These are phyloP conservation scores for Cichladusa arquata DNA, from an alignment of 2,113 vertebrate species.

Conservation along the genomic window DNA sequence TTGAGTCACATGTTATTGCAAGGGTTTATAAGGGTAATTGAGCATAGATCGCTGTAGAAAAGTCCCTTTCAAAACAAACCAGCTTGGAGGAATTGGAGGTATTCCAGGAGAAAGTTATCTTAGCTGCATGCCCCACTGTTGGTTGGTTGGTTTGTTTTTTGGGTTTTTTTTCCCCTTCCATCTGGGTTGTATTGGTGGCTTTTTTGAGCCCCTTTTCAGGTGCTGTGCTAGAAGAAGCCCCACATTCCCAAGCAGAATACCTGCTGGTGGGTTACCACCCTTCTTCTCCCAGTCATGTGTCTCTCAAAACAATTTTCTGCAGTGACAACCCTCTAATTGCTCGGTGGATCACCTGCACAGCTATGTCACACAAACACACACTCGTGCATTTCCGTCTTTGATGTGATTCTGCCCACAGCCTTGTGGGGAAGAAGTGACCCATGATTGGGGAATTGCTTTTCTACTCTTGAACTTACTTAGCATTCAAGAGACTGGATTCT, in stretches of 20 bases:
- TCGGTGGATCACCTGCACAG: background rate
- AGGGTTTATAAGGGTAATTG: constrained; percentile 37
- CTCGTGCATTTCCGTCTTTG: background rate
- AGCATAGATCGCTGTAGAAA: background rate
- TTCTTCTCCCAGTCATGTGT: background rate
- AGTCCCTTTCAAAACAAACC: background rate
- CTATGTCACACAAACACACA: accelerated
- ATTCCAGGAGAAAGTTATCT: background rate
- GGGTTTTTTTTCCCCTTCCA: background rate
- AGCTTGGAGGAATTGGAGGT: background rate
- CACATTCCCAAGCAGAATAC: background rate
- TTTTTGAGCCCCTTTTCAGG: background rate
- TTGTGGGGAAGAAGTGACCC: background rate
- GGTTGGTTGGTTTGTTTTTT: background rate
- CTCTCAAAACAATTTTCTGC: background rate
- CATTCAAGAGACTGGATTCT: background rate
- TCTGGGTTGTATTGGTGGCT: background rate
- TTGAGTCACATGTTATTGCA: constrained; percentile 38
- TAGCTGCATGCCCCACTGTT: background rate
- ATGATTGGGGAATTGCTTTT: background rate
- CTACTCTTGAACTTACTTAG: background rate
- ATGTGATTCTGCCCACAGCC: background rate
- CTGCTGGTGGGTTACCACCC: background rate
- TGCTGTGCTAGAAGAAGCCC: background rate
- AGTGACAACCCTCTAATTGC: background rate